Base-by-base conservation (phyloP, 2,113 vertebrate genomes). In the Xenopus tropicalis region DNA sequence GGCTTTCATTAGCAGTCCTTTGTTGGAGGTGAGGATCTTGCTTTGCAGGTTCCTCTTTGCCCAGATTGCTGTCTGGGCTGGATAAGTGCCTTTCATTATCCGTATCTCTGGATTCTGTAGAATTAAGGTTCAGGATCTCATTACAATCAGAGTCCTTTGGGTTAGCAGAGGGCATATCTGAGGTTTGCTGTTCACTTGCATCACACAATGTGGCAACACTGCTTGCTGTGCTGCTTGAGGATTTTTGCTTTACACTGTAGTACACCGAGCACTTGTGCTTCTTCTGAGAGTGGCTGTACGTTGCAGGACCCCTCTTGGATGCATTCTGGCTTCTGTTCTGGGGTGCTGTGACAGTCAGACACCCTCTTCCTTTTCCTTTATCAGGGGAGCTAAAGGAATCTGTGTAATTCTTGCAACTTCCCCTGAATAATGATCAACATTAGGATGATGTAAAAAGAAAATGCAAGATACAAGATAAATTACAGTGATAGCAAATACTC, bases 311-410 rank as follows among this genome's bases (percentile, higher is more conserved):
- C 78, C 94, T 94, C 90, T 94, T 98, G 1, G 95, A 84, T 0
- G 95, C 84, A 3, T 88, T 82, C 86, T 96, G 89, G 75, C 86
- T 80, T 83, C 95, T 90, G 78, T 86, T 84, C 1, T 90, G 87
- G 5, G 89, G 83, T 20, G 85, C 74, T 72, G 85, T 89, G 56
- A 96, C 80, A 0, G 94, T 89, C 13, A 94, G 88, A 81, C 93
- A 95, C 66, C 94, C 94, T n/a, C 94, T 95, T 13, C 96, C 96
- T 85, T 97, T 94, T 7, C 94, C 93, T 90, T 96, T 98, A 82
- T 98, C 97, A 1, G 95, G 91, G 20, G 92, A 87, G 77, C 92
- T 88, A 52, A 91, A 92, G 0, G 93, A 87, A 82, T 98, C 96
- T 20, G 93, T 91, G 61, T 94, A 99, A 24, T 86, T 93, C 88